Evolutionary conservation across 2,797 vertebrate genomes (phyloP), one percentile per base, ranked within the genome.

Genomic region (Syndactyla subalaris): DNA sequence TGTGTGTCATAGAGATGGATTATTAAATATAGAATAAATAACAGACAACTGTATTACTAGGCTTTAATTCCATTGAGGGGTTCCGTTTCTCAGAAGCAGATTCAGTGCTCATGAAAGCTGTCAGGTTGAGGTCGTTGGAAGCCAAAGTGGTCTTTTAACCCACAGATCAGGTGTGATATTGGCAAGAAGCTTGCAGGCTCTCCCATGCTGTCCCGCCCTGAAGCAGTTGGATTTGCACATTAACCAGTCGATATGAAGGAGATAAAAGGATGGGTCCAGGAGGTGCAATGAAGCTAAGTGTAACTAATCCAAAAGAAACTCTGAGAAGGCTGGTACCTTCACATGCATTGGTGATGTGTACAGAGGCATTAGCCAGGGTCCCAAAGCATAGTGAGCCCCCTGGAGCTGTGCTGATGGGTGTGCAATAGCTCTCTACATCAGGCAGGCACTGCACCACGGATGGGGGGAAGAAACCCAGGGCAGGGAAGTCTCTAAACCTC

Each of bases 21-120:
- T 96, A 98, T 98, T 98, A 97, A 97, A 98, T 97, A 97, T 94
- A 95, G 95, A 98, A 96, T 97, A 98, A 98, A 98, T 98, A 97
- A 93, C 87, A 93, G 95, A 41, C 81, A 96, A 96, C 92, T 52
- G 5, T 95, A 85, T 97, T 96, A 95, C 41, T 24, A 75, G 61
- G 88, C 70, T 95, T 88, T 96, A 93, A 97, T 97, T 97, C 95
- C 88, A 71, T 91, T 10, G 68, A 96, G 92, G 84, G 51, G 26
- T 73, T 94, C 92, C 27, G 58, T 92, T 95, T 95, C 96, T 93
- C 84, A 80, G 81, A 96, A 95, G 79, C 10, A 10, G 89, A 95
- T 91, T 96, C 81, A 93, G 86, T 85, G 82, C 78, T 96, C 85
- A 85, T 97, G 97, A 96, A 97, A 96, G 94, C 93, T 97, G 19